Percentiles rank a stretch among this genome's conserved stretches.
phyloP scores from a whole-genome alignment of 2,113 vertebrate genomes.

The Todiramphus chloris region DNA sequence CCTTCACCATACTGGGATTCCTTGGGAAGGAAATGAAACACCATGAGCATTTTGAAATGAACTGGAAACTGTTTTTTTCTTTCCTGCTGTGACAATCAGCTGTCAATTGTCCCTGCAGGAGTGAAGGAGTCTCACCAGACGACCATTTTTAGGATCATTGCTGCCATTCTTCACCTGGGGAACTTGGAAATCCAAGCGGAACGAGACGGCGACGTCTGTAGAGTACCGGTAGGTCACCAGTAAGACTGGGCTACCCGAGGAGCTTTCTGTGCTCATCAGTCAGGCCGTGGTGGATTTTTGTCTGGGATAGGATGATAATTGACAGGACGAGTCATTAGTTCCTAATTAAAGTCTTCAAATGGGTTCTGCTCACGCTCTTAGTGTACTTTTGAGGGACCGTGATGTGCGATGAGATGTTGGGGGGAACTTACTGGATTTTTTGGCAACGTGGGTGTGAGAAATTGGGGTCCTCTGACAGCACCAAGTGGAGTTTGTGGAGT shows the following conservation, averaged over 20 bases:
- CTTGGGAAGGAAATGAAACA: neutral
- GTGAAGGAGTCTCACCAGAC: slow-evolving; percentile 88
- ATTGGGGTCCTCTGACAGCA: neutral
- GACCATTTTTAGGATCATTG: slow-evolving; percentile 88
- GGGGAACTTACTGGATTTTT: slow-evolving; percentile 38
- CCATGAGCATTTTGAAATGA: neutral
- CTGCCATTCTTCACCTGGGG: slow-evolving; percentile 92
- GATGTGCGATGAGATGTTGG: neutral
- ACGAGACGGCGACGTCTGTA: slow-evolving; percentile 84
- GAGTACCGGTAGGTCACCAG: slow-evolving; percentile 75
- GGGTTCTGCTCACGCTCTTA: neutral
- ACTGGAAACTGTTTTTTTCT: neutral
- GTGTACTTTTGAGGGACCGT: neutral
- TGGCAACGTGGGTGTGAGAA: neutral
- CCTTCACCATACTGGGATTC: no score
- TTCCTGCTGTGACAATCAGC: neutral
- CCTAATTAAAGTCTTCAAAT: slow-evolving; percentile 50
- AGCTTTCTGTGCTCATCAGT: neutral
- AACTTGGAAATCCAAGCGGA: slow-evolving; percentile 83
- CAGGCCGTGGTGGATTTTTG: no score
- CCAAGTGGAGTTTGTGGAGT: slow-evolving; percentile 1
- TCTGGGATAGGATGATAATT: no score
- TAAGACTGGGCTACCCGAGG: neutral
- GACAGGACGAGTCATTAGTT: neutral
- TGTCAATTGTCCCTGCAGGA: slow-evolving; percentile 71